Base-by-base conservation (phyloP, 2,113 vertebrate species). In the Aramus guarauna region DNA sequence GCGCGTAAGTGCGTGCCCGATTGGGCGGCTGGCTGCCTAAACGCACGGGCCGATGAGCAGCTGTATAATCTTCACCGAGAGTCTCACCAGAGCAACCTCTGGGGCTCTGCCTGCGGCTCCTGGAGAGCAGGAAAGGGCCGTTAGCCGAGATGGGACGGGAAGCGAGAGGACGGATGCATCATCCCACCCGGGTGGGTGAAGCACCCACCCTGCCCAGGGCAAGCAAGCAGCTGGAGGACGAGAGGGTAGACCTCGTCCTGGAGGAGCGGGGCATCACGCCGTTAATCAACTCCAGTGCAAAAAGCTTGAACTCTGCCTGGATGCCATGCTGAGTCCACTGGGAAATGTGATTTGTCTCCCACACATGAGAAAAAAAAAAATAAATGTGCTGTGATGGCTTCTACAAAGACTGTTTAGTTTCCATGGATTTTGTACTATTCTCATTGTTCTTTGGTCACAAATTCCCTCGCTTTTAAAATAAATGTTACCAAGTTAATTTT, bases 391-490 rank as follows among this genome's bases (percentile, higher is more conserved):
- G 0, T 16, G 19, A 18, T 77, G 37, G 16, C 39, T 93, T 93
- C 73, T 80, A 21, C 30, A 50, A 62, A 59, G 41, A 41, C 48
- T 18, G 15, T 12, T 95, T 88, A 0, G 3, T 85, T 96, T 79
- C 62, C 47, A 43, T 43, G 37, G 24, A 58, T 90, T 85, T 94
- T 1, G 0, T 36, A 43, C 37, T 56, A 9, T 92, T 90, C 63
- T 83, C 62, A 30, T 79, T 85, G 15, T 88, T 92, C 75, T 62
- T 73, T 73, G 36, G 34, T 56, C 50, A 72, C 50, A 82, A 92
- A 87, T 74, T 73, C 30, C 24, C 29, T 87, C 80, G n/a, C 15
- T 80, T 94, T 93, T 68, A 72, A 94, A 96, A 91, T 69, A 72
- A 94, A 34, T 48, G 71, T 77, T 69, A 37, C 3, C 26, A 36